phyloP scores from a whole-genome alignment of 2,113 vertebrate species.

The Smithornis capensis region DNA sequence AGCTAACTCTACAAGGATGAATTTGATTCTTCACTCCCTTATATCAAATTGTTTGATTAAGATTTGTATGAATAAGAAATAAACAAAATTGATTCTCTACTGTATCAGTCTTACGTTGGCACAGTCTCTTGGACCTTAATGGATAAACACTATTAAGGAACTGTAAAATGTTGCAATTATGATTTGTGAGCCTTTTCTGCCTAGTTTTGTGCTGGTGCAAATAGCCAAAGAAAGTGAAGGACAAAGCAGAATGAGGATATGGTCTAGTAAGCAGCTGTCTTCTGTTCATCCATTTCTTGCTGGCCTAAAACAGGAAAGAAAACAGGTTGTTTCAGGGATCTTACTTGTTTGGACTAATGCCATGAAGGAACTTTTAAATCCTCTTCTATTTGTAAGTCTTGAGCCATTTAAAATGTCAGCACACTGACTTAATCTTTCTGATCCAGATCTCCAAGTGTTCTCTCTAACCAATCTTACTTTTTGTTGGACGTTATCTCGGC shows the following conservation, averaged over 20 bases:
- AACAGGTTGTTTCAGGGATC: background rate
- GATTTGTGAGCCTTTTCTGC: background rate
- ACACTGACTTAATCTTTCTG: background rate
- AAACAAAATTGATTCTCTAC: too few relatives aligned
- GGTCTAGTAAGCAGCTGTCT: background rate
- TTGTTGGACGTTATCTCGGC: background rate
- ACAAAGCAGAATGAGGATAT: background rate
- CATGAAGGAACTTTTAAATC: background rate
- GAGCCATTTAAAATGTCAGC: background rate
- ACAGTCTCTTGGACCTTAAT: background rate
- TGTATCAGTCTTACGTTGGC: too few relatives aligned
- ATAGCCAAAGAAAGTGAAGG: background rate
- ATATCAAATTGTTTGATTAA: background rate
- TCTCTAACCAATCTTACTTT: background rate
- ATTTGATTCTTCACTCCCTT: background rate
- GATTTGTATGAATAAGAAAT: background rate
- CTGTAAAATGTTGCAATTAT: background rate
- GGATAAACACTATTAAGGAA: background rate
- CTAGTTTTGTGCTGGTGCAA: background rate
- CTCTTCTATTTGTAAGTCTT: background rate
- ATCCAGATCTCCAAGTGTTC: background rate
- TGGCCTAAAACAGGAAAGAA: background rate
- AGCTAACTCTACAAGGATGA: background rate
- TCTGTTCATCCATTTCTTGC: background rate
- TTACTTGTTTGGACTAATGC: background rate